Evolutionary conservation across 2,888 invertebrate genomes (phyloP), one percentile per base, ranked within the genome.

Genomic region (Rambutsinella grinnellia): DNA sequence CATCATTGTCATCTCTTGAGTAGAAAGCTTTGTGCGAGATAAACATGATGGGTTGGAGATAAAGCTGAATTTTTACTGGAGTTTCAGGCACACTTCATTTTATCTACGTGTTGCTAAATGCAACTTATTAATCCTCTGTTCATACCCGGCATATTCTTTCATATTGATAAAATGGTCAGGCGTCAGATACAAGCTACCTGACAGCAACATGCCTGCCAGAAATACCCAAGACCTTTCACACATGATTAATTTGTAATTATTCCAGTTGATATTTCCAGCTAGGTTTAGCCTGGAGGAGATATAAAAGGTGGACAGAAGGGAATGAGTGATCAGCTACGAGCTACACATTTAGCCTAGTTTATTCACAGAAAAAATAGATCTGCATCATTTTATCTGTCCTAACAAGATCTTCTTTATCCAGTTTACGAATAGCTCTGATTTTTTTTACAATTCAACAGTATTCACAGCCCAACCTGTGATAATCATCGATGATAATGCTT

Each of bases 181-280:
- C n/a, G n/a, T 36, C 5, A 36, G 13, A 36, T 5, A 36, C 36
- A 36, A 36, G 36, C 36, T 36, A 13, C 36, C 5, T 36, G 6
- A 36, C 36, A 8, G 6, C 36, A 36, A 13, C 6, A 36, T 36
- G 36, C 36, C 36, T 10, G 54, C 15, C 53, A 8, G 36, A 49
- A 17, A n/a, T 60, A 36, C 36, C 5, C 28, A 69, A 56, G 56
- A 17, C 56, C 65, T 63, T 79, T 79, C 71, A 71, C 77, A 81
- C 78, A 78, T 81, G 81, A 79, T 81, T 79, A 78, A 79, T 81
- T 78, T 65, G 72, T 79, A 81, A 79, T 81, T 81, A 79, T 65
- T 54, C 27, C 53, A 60, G 58, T 79, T 77, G 66, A 71, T 72
- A 77, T 36, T 8, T 36, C 36, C 36, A 36, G 36, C 36, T 36